Evolutionary conservation across 2,113 vertebrate genomes (phyloP).

Genomic region (Felis chaus): DNA sequence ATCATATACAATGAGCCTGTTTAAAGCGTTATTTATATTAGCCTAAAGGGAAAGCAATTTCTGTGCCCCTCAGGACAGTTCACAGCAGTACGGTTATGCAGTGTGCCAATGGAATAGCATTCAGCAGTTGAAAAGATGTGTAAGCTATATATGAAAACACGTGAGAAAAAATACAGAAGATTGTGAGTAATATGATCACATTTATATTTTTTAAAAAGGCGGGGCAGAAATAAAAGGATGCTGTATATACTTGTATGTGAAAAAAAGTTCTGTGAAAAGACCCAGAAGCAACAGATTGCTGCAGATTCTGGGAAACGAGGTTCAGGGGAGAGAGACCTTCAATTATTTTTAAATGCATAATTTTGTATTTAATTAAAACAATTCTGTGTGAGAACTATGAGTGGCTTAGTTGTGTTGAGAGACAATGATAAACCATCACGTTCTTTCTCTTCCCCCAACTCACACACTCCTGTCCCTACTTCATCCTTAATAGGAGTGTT

Average conservation of each 20-base stretch:
- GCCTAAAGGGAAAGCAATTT: background rate
- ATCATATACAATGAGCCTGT: background rate
- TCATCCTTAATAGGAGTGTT: background rate
- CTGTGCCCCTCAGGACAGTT: background rate
- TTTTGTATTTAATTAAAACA: conserved; percentile 36
- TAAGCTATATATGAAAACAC: background rate
- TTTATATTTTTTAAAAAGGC: background rate
- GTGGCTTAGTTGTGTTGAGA: background rate
- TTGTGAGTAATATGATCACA: background rate
- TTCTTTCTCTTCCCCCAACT: background rate
- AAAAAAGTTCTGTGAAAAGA: conserved; percentile 6
- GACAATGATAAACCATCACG: background rate
- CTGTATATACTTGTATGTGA: background rate
- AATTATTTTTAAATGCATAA: background rate
- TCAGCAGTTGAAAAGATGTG: background rate
- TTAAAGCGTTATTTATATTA: background rate
- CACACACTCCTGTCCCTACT: background rate
- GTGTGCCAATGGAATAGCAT: background rate
- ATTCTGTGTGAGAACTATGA: background rate
- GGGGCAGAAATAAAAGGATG: background rate
- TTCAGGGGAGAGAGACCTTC: background rate
- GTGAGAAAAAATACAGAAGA: background rate
- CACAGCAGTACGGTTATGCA: background rate
- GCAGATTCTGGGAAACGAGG: background rate
- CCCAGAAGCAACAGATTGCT: background rate